phyloP scores from a whole-genome alignment of 2,797 vertebrate species.

The Anisognathus igniventris region DNA sequence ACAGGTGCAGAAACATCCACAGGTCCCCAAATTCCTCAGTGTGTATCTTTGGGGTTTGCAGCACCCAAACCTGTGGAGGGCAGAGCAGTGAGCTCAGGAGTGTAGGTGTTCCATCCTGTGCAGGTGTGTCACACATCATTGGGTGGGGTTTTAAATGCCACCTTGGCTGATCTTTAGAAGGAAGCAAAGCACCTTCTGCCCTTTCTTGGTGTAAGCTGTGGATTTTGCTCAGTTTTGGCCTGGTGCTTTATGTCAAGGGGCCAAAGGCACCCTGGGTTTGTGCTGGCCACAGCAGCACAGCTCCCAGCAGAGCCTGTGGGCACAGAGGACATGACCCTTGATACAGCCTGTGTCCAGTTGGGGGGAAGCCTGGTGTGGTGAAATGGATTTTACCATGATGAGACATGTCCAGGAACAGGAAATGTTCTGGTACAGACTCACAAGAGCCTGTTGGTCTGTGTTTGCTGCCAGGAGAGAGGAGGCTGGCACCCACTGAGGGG shows the following conservation, averaged over 20 bases:
- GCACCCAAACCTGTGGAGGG: not conserved
- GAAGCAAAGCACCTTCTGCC: not conserved
- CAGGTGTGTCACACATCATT: not conserved
- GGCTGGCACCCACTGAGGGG: not conserved
- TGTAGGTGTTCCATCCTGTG: not conserved
- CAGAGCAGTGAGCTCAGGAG: not conserved
- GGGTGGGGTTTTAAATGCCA: not conserved
- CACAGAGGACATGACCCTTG: not conserved
- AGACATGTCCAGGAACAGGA: not conserved
- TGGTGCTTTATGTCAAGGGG: not conserved
- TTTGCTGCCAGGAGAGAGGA: not conserved
- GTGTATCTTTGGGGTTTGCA: not conserved
- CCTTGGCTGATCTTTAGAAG: not conserved
- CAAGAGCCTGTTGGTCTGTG: fast-evolving
- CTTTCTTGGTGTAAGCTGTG: not conserved
- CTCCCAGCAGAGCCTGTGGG: not conserved
- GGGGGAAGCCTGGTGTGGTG: not conserved
- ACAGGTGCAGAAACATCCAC: conserved; percentile 41
- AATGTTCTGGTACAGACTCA: not conserved
- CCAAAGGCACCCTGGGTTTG: not conserved
- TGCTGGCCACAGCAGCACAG: not conserved
- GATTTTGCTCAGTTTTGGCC: not conserved
- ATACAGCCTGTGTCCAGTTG: fast-evolving
- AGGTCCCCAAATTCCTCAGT: conserved; percentile 39
- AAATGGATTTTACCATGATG: not conserved